phyloP scores from a whole-genome alignment of 2,113 vertebrate species.

The Myrmecophaga tridactyla region DNA sequence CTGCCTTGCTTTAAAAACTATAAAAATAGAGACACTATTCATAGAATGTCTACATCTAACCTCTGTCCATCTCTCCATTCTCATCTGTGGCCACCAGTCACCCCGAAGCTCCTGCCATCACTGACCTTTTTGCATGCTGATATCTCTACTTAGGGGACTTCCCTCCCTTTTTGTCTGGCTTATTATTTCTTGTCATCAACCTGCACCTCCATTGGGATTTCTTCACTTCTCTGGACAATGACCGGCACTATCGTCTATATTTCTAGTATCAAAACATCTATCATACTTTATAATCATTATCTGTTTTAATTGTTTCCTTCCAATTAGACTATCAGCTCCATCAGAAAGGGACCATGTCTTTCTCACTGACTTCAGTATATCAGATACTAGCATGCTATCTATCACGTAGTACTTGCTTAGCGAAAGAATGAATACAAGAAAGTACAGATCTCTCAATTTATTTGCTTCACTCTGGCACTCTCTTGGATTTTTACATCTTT shows the following conservation, averaged over 20 bases:
- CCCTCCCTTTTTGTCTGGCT: not conserved
- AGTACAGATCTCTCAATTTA: not conserved
- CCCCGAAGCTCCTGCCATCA: not conserved
- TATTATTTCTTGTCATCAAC: not conserved
- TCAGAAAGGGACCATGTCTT: not conserved
- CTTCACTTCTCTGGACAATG: not conserved
- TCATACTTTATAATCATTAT: not conserved
- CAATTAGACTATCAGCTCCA: not conserved
- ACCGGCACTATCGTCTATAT: not conserved
- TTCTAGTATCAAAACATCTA: not conserved
- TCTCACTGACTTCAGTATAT: not conserved
- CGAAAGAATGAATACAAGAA: not conserved
- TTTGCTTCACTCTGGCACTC: not conserved
- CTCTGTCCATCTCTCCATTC: not conserved
- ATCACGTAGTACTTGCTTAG: not conserved
- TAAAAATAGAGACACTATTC: not conserved
- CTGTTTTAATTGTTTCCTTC: not conserved
- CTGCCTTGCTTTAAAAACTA: not conserved
- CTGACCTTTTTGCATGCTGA: not conserved
- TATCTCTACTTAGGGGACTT: not conserved
- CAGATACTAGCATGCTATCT: not conserved
- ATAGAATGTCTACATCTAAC: not conserved
- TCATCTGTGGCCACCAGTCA: not conserved
- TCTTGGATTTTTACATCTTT: constrained; percentile 60
- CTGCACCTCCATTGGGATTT: not conserved